Conservation (phyloP, 2,888 invertebrate species). For the Hypercompe scribonia region DNA sequence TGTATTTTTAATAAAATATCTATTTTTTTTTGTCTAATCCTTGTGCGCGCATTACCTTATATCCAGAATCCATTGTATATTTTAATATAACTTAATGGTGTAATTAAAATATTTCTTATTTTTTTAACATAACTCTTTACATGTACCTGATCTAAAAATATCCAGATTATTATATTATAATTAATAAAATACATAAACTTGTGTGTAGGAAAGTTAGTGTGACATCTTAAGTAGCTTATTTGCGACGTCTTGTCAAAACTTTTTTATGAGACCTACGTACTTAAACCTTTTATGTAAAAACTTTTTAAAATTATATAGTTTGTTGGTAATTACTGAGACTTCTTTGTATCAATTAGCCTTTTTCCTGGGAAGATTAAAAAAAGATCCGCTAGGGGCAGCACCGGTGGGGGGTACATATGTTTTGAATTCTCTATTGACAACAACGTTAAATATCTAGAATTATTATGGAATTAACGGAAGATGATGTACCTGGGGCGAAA, state of each 20-base stretch:
- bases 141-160: background rate
- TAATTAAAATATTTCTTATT: background rate
- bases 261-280: background rate
- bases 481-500: too few species aligned
- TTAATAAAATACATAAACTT: background rate
- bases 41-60: background rate
- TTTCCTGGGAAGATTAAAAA: too few species aligned
- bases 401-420: too few species aligned
- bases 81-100: background rate
- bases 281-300: background rate
- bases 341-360: slow-evolving; percentile 20
- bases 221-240: background rate
- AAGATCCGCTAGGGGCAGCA: too few species aligned
- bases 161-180: background rate
- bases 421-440: too few species aligned
- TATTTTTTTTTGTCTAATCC: background rate
- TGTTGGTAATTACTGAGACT: slow-evolving; percentile 6
- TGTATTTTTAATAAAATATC: background rate
- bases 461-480: too few species aligned
- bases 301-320: slow-evolving; percentile 9
- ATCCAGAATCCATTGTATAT: background rate
- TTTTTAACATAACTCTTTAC: background rate
- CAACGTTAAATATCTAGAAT: too few species aligned
- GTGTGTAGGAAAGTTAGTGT: background rate
- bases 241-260: background rate